These are phyloP conservation scores for Hypomesus transpacificus DNA, from an alignment of 2,113 vertebrate species.

Conservation along the genomic window DNA sequence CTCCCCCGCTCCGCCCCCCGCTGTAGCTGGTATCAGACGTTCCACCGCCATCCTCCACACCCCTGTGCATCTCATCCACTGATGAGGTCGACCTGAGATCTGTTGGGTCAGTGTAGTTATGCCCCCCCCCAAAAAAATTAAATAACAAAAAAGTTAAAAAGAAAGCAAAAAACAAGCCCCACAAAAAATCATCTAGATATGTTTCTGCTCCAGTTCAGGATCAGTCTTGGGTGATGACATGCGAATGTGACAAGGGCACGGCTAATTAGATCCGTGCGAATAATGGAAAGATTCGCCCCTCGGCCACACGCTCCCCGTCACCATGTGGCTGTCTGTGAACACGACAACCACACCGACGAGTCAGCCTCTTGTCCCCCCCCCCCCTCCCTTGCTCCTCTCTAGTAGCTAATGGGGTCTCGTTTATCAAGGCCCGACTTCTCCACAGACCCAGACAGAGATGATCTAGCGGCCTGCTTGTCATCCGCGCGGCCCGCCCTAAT, in stretches of 20 bases:
- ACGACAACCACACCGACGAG: conserved; percentile 39
- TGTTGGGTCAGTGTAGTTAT: no score
- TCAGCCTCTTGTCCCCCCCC: conserved; percentile 23
- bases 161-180: no score
- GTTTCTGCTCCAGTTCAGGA: conserved; percentile 2
- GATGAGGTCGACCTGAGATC: no score
- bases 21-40: no score
- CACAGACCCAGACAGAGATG: conserved; percentile 40
- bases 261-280: conserved; percentile 39
- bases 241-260: conserved; percentile 34
- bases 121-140: no score
- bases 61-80: no score
- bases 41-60: no score
- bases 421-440: conserved; percentile 25
- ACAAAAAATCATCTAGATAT: neutral
- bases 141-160: no score
- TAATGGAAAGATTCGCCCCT: conserved; percentile 28
- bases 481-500: conserved; percentile 35
- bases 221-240: conserved; percentile 9
- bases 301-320: conserved; percentile 24
- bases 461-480: conserved; percentile 47
- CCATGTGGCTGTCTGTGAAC: conserved; percentile 27
- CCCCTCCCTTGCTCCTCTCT: neutral
- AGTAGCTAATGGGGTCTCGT: conserved; percentile 22
- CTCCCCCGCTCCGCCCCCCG: neutral